Evolutionary conservation across 1,140 invertebrate species (phyloP), one percentile per base, ranked within the genome.

Genomic region (Tribolium castaneum): DNA sequence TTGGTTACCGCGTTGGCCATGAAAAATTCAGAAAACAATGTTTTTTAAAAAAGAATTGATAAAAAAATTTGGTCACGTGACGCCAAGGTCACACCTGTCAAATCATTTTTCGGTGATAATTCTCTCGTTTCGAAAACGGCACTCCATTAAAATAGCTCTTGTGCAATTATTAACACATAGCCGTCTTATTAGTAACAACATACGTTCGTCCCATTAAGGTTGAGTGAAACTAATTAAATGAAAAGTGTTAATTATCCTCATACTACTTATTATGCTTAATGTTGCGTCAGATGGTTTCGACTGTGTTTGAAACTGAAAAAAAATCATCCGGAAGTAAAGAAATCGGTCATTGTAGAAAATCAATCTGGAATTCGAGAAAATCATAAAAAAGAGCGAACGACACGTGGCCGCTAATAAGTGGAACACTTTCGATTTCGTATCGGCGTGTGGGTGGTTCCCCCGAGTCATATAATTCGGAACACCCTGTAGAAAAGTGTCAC

Each of bases 151-250:
- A 45, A 45, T 45, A 45, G 5, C 39, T 45, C 39, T 45, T 45
- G 7, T n/a, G n/a, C 39, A 45, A 45, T 45, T 59, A 59, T 59
- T 59, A 59, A 59, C 16, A 59, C 39, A 45, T 45, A 45, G 9
- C 7, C n/a, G 39, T 45, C 7, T 45, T 45, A 45, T 45, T 35
- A 35, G 25, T 35, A 12, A 35, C 25, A 30, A 30, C 30, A 66
- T 66, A 30, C 30, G 59, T 66, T 66, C 12, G 39, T 35, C 14
- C 59, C 59, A 66, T 66, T 66, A 66, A 66, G n/a, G 59, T 66
- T 35, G 30, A 35, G 25, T 35, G 59, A 66, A 66, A 35, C 59
- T 35, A 66, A 66, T 66, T 34, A 35, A 59, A 59, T n/a, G 54
- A 59, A 52, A 52, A 52, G 13, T 52, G 51, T 52, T 52, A 52